Base-by-base conservation (phyloP, 2,113 vertebrate species). In the Ariopsis seemanni region DNA sequence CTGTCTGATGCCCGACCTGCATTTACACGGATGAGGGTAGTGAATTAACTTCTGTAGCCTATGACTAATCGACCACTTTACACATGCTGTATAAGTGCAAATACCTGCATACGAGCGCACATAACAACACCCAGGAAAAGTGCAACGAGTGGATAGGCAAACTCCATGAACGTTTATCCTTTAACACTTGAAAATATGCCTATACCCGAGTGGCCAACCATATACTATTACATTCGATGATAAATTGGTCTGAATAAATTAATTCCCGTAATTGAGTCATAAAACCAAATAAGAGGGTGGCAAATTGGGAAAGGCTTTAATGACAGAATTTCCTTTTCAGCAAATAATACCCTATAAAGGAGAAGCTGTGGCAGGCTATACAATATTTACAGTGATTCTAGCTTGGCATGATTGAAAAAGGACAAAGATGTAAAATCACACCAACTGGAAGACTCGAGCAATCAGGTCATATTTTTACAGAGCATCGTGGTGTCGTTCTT, bases 161-260 rank as follows among this genome's bases (percentile, higher is more conserved):
- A 53, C 50, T 53, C 55, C 9, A 30, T 20, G 22, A 50, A 34
- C 34, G 30, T 60, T 50, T 58, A 52, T 5, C 67, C 20, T 22
- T 77, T 27, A 25, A 50, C 17, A 30, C 11, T 58, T 85, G n/a
- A 62, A 62, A 79, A 75, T 42, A 42, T 42, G 34, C 34, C 75
- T 69, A 63, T 25, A 87, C 17, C 15, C 69, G 50, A 71, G 11
- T 52, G 20, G 6, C 12, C 34, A 15, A 14, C 34, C 79, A 22
- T 74, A 25, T 15, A 55, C 30, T 86, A 48, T 67, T 42, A 17
- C 27, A 60, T 78, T 77, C 17, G 18, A 78, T 42, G 50, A 67
- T 83, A 65, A 78, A 87, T 15, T 78, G 71, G 63, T 53, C 69
- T 77, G 15, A 57, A 87, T 77, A 55, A 75, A 84, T 77, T 42